phyloP scores from a whole-genome alignment of 1,140 invertebrate genomes.

The Drosophila carrolli region DNA sequence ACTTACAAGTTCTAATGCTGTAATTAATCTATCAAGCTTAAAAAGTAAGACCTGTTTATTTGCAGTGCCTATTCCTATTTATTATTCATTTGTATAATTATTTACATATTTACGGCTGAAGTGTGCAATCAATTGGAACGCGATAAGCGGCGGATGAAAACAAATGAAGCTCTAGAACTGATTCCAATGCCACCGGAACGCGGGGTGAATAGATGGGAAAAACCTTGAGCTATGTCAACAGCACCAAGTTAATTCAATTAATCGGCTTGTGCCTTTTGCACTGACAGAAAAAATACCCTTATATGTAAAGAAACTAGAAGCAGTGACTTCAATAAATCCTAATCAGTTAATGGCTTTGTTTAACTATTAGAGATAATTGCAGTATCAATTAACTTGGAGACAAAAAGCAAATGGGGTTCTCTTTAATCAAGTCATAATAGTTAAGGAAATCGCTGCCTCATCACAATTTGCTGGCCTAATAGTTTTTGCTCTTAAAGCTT shows the following conservation, averaged over 20 bases:
- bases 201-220: neutral
- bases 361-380: conserved; percentile 28
- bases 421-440: conserved; percentile 42
- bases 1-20: too few species aligned
- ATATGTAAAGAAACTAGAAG: neutral
- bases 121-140: conserved; percentile 57
- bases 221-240: conserved; percentile 40
- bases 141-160: conserved; percentile 44
- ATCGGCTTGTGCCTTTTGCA: conserved; percentile 26
- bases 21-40: neutral
- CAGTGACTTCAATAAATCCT: conserved; percentile 8
- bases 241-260: conserved; percentile 47
- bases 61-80: conserved; percentile 14
- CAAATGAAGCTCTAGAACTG: conserved; percentile 45
- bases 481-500: conserved; percentile 17
- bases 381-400: conserved; percentile 21
- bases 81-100: conserved; percentile 43
- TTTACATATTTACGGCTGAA: conserved; percentile 37
- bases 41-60: neutral
- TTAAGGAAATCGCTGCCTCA: conserved; percentile 18
- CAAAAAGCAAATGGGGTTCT: conserved; percentile 7
- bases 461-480: conserved; percentile 17
- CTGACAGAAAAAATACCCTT: conserved; percentile 1
- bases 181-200: conserved; percentile 23
- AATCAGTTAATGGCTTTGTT: conserved; percentile 28